Percentiles rank a stretch among this genome's conserved stretches.
Conservation (phyloP, 2,113 vertebrate genomes). For the Nesoenas mayeri region DNA sequence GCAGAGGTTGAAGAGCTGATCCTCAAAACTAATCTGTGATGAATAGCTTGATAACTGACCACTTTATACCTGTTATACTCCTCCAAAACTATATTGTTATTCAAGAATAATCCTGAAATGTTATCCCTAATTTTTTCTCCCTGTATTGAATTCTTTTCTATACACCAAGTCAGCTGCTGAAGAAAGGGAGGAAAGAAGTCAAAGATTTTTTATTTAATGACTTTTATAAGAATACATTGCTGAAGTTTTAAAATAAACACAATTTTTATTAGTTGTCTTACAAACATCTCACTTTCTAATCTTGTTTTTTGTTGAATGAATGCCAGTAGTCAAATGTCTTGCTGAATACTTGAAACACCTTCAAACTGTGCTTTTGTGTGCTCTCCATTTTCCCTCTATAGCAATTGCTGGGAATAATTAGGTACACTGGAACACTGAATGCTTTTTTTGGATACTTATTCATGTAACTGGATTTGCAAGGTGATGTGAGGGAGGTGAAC, state of each 20-base stretch:
- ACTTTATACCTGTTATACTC: neutral
- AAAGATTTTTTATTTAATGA: neutral
- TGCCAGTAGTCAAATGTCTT: neutral
- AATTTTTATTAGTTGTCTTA: neutral
- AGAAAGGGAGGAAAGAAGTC: neutral
- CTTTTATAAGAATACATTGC: neutral
- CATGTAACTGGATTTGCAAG: neutral
- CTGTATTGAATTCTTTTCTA: neutral
- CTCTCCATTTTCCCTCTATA: neutral
- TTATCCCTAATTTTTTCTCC: neutral
- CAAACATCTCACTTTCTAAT: neutral
- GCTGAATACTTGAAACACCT: neutral
- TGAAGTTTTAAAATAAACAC: conserved; percentile 36
- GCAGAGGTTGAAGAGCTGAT: conserved; percentile 18
- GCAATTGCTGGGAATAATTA: neutral
- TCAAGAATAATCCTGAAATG: neutral
- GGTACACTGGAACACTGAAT: neutral
- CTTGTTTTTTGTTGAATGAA: neutral
- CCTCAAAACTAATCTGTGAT: neutral
- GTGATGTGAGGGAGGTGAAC: neutral
- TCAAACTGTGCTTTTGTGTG: neutral
- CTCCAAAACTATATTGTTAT: neutral
- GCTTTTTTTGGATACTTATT: neutral
- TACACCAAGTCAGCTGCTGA: neutral
- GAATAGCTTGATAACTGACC: neutral